Base-by-base conservation (phyloP, 1,140 invertebrate species). In the Nomia melanderi region DNA sequence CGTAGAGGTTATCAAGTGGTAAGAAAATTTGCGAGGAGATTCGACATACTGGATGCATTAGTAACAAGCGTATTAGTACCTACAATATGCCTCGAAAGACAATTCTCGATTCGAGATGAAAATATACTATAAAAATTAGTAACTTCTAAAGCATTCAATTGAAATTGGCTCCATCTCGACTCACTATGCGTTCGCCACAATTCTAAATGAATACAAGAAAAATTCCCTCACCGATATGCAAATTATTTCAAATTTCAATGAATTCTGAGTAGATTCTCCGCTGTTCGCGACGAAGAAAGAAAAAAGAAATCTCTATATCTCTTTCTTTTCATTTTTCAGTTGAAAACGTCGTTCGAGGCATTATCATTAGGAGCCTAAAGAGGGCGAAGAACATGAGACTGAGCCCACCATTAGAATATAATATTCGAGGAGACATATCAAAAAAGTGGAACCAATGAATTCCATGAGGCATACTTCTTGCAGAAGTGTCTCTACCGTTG, bases 351-450 rank as follows among this genome's bases (percentile, higher is more conserved):
- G 17, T 50, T 50, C 47, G 20, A n/a, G 47, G 47, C 47, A n/a
- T n/a, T 7, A 50, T 0, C 20, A n/a, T 7, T n/a, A 7, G 20
- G 6, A n/a, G 47, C 20, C 47, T 50, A 50, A 50, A n/a, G 17
- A 1, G 20, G 20, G 8, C 47, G 5, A n/a, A 1, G n/a, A 50
- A 23, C 20, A 20, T 50, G 20, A n/a, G 1, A 50, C n/a, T 27
- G 17, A 44, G 17, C 79, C 31, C 71, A 85, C 89, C 86, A 74
- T 77, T 59, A 90, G 82, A 33, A 80, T 85, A 63, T 86, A 90
- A 77, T 87, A 88, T 39, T 83, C 85, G 9, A 88, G 59, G 25
- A 88, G 59, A 31, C 87, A 88, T 59, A 90, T 89, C n/a, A 80
- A 77, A n/a, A 82, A 79, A 14, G 82, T 85, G 20, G 86, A 89